A percentile compares a stretch with the other conserved stretches of the same genome.
Conservation (phyloP, 2,797 vertebrate species). For the Paratrypauchen microcephalus region DNA sequence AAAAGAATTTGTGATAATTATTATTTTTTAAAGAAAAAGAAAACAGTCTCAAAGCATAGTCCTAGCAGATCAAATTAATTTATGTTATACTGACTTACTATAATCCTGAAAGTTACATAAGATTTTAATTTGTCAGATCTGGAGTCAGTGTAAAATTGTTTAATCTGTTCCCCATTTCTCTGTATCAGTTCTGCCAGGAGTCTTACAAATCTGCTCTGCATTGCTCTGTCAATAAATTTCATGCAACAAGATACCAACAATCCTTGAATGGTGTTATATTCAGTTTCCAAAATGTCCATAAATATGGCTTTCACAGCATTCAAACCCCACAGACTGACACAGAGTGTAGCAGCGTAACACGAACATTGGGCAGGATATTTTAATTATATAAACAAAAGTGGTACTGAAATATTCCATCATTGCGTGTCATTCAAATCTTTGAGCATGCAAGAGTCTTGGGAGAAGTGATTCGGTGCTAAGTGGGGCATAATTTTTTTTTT, state of each 20-base stretch:
- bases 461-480: constrained; percentile 59
- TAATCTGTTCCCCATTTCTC: constrained; percentile 25
- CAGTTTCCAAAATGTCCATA: constrained; percentile 20
- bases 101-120: constrained; percentile 23
- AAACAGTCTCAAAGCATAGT: too few relatives aligned
- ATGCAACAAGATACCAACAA: constrained; percentile 26
- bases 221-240: constrained; percentile 32
- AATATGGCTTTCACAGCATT: constrained; percentile 28
- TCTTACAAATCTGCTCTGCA: constrained; percentile 38
- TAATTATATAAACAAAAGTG: constrained; percentile 48
- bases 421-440: constrained; percentile 49
- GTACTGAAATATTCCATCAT: constrained; percentile 37
- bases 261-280: constrained; percentile 17
- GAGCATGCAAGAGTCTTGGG: constrained; percentile 47
- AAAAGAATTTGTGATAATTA: too few relatives aligned
- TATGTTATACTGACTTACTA: neutral
- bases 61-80: neutral
- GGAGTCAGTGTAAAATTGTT: constrained; percentile 30
- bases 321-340: constrained; percentile 3
- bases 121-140: constrained; percentile 41
- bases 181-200: constrained; percentile 35
- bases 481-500: constrained; percentile 66
- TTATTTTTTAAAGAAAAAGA: too few relatives aligned
- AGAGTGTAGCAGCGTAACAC: constrained; percentile 1
- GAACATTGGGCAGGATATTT: constrained; percentile 33